phyloP scores from a whole-genome alignment of 1,140 invertebrate species.

The Drosophila sucinea region DNA sequence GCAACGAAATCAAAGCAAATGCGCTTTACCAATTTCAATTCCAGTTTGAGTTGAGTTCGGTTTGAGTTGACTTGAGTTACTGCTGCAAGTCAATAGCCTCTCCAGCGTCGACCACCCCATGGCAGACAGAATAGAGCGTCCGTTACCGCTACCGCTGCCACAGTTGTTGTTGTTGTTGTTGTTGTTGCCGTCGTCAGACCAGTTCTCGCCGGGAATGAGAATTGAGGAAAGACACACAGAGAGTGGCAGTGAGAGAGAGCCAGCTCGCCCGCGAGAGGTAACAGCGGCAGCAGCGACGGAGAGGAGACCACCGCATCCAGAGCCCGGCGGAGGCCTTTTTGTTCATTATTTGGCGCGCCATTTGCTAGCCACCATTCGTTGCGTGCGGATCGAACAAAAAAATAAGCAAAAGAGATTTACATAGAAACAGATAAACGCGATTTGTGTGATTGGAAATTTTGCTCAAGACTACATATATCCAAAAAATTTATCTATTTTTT shows the following conservation, averaged over 20 bases:
- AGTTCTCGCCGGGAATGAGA: conserved; percentile 41
- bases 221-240: conserved; percentile 13
- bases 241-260: conserved; percentile 24
- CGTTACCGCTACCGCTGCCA: background rate
- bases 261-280: background rate
- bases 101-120: conserved; percentile 27
- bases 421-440: conserved; percentile 23
- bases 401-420: conserved; percentile 52
- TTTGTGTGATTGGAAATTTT: conserved; percentile 1
- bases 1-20: conserved; percentile 36
- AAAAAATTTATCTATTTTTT: conserved; percentile 2
- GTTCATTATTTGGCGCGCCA: conserved; percentile 70
- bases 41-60: conserved; percentile 64
- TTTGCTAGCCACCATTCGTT: conserved; percentile 68
- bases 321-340: conserved; percentile 67
- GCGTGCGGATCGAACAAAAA: conserved; percentile 60
- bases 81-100: conserved; percentile 71
- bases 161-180: background rate
- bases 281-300: background rate
- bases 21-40: conserved; percentile 51
- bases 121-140: conserved; percentile 32
- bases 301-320: conserved; percentile 44
- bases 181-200: conserved; percentile 28
- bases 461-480: conserved; percentile 30
- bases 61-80: conserved; percentile 42